Percentiles rank a stretch among this genome's conserved stretches.
Evolutionary conservation across 1,140 invertebrate species (phyloP).

Genomic region (Sycophila sp.): DNA sequence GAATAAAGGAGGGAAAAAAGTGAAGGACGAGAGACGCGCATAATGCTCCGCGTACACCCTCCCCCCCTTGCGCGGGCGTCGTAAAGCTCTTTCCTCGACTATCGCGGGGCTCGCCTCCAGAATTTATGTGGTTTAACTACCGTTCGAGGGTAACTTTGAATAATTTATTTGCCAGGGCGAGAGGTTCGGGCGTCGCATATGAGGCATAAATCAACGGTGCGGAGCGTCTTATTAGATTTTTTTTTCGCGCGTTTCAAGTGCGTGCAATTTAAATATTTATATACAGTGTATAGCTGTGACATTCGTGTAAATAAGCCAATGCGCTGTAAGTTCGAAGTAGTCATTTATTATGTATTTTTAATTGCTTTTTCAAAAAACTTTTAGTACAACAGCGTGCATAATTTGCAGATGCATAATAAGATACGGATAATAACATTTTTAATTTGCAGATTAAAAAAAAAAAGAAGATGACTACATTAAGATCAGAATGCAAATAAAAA

Average conservation of each 20-base stretch:
- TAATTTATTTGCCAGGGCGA: slow-evolving; percentile 18
- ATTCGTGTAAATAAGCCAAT: too few species aligned
- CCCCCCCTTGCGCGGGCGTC: slow-evolving; percentile 37
- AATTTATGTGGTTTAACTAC: slow-evolving; percentile 34
- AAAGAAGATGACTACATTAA: too few species aligned
- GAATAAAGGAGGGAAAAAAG: slow-evolving; percentile 22
- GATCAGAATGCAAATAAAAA: too few species aligned
- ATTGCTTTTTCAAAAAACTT: too few species aligned
- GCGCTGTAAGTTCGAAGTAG: too few species aligned
- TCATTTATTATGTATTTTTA: too few species aligned
- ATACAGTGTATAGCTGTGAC: too few species aligned
- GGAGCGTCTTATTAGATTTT: slow-evolving; percentile 11
- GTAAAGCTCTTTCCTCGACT: slow-evolving; percentile 24
- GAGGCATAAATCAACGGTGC: slow-evolving; percentile 7
- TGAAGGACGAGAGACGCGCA: slow-evolving; percentile 9
- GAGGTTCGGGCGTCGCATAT: not conserved
- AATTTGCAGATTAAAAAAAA: too few species aligned
- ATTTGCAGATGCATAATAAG: too few species aligned
- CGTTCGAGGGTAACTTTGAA: slow-evolving; percentile 18
- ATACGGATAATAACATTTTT: too few species aligned
- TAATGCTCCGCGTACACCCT: not conserved
- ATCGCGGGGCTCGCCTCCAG: too few species aligned
- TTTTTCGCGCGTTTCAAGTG: not conserved
- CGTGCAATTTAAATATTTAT: not conserved
- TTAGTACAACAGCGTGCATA: too few species aligned